Evolutionary conservation across 2,888 invertebrate genomes (phyloP), one percentile per base, ranked within the genome.

Genomic region (Magallana nippona): DNA sequence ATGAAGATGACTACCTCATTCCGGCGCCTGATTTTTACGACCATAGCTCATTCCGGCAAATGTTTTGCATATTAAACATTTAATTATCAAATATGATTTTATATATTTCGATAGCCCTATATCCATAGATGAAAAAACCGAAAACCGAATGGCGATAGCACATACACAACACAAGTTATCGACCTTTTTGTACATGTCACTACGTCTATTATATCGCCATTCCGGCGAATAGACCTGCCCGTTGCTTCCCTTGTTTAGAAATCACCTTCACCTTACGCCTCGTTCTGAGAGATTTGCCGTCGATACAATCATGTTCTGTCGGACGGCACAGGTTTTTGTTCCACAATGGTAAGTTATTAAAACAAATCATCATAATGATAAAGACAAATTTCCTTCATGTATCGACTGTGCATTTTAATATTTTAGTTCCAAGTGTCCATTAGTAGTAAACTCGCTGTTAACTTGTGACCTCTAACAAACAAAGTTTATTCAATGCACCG

Each of bases 241-340:
- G n/a, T n/a, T n/a, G n/a, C n/a, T 58, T 81, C 81, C 32, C 55
- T 44, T 57, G 19, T 17, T 57, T 17, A n/a, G 17, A 11, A 58
- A 44, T 60, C n/a, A n/a, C 83, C 83, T 81, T 85, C 57, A 57
- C 81, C 80, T 44, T 62, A 44, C 71, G 88, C 89, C 90, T 90
- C 90, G 89, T 82, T 89, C 84, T 87, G 87, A 84, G 82, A 88
- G 87, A 87, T 85, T 85, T 82, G 85, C 88, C 88, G 84, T 44
- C 56, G 62, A 86, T 88, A 89, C 85, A 86, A 87, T 89, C 89
- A 91, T 93, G 90, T 91, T 92, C 87, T 91, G 90, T 81, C 90
- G 92, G 88, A 87, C 91, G 83, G 91, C 89, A 57, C 87, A 87
- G 82, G 80, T 89, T 78, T 88, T 91, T 84, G 85, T 90, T 84